Evolutionary conservation across 1,140 invertebrate genomes (phyloP).

Genomic region (Drosophila tropicalis): DNA sequence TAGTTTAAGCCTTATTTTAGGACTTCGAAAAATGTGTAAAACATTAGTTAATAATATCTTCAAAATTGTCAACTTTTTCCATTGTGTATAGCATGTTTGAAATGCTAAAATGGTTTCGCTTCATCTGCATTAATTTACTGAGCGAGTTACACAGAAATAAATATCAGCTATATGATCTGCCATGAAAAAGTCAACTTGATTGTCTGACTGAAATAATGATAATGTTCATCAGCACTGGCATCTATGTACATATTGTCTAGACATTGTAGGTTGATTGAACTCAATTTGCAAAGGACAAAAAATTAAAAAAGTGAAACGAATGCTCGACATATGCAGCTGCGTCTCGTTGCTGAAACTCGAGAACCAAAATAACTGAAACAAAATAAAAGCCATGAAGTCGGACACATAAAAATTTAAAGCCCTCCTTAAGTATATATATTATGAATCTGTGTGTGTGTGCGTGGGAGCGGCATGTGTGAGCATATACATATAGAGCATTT

Average conservation of each 20-base stretch:
- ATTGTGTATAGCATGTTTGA: no score
- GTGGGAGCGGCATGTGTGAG: conserved; percentile 3
- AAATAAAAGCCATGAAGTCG: conserved; percentile 12
- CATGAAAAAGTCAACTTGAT: conserved; percentile 17
- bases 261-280: conserved; percentile 49
- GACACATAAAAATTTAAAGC: conserved; percentile 35
- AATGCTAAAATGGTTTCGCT: no score
- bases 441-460: conserved; percentile 7
- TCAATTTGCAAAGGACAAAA: conserved; percentile 13
- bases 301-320: background rate
- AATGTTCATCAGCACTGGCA: background rate
- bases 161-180: conserved; percentile 44
- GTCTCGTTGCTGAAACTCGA: conserved; percentile 23
- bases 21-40: no score
- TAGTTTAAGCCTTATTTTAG: no score
- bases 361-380: conserved; percentile 12
- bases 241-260: conserved; percentile 38
- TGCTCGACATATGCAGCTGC: conserved; percentile 23
- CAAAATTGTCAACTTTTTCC: no score
- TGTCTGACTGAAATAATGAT: conserved; percentile 26
- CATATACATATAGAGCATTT: conserved; percentile 13
- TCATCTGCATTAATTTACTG: conserved; percentile 13
- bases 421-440: conserved; percentile 15
- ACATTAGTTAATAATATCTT: no score
- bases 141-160: conserved; percentile 25